Evolutionary conservation across 2,888 invertebrate genomes (phyloP).

Genomic region (Erynnis tages): DNA sequence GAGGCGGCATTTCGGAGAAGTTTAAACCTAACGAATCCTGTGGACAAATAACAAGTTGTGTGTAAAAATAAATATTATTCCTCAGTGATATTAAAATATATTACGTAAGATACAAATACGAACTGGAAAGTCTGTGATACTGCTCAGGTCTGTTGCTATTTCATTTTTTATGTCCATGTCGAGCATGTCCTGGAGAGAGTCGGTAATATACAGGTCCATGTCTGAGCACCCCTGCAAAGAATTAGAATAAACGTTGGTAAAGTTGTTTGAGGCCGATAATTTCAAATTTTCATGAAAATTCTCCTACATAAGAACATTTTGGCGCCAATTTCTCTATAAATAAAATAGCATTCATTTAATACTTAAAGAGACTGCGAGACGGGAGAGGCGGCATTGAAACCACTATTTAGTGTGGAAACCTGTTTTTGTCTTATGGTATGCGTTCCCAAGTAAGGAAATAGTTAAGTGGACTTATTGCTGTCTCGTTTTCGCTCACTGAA

Average conservation of each 20-base stretch:
- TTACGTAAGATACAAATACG: slow-evolving; percentile 37
- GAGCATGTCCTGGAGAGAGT: slow-evolving; percentile 93
- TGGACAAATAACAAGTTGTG: slow-evolving; percentile 34
- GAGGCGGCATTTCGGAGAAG: slow-evolving; percentile 83
- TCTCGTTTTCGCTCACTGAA: slow-evolving; percentile 43
- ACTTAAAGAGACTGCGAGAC: slow-evolving; percentile 45
- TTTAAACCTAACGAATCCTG: slow-evolving; percentile 83
- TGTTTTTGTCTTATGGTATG: slow-evolving; percentile 72
- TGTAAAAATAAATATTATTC: neutral
- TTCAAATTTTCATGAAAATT: too few species aligned
- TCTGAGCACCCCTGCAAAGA: slow-evolving; percentile 78
- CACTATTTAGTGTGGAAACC: slow-evolving; percentile 74
- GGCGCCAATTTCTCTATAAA: slow-evolving; percentile 52
- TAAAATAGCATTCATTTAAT: slow-evolving; percentile 34
- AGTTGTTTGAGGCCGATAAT: too few species aligned
- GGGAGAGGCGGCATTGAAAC: slow-evolving; percentile 55
- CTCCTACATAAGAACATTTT: too few species aligned
- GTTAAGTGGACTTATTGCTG: slow-evolving; percentile 40
- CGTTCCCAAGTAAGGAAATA: slow-evolving; percentile 44
- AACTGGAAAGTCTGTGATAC: slow-evolving; percentile 84
- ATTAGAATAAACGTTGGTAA: slow-evolving; percentile 21
- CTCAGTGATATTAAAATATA: neutral
- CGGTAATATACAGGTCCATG: slow-evolving; percentile 84
- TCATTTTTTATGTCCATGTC: slow-evolving; percentile 94
- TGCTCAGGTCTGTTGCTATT: slow-evolving; percentile 89